Evolutionary conservation across 2,797 vertebrate species (phyloP), one percentile per base, ranked within the genome.

Genomic region (Poecilia gillii): DNA sequence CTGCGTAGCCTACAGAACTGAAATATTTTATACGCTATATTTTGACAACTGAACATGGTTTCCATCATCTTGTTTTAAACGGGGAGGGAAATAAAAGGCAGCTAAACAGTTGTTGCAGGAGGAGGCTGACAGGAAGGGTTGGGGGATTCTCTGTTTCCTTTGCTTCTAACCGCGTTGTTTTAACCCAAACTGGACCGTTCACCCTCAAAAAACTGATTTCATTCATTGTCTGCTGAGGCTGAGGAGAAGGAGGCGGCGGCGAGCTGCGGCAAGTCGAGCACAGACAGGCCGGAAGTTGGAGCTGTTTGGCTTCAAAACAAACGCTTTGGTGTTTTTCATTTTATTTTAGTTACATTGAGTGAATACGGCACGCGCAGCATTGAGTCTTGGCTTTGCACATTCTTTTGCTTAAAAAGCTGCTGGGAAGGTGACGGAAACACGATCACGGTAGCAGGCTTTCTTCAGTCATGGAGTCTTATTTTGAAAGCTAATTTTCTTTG

Each of bases 201-300:
- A 77, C 71, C 43, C 31, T 14, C 31, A 41, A 25, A 14, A 81
- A 88, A 81, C 84, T 82, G 85, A 83, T 85, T 91, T 80, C 92
- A 94, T 94, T 94, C 93, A 93, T 94, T 94, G 93, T 93, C 92
- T 90, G 80, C 8, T 68, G 62, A 85, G 86, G 79, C 7, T 68
- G 62, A 84, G 85, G 79, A 86, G 83, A 86, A 87, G 86, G 84
- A 78, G 87, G 88, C 49, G 88, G 88, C 4, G 78, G 18, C 3
- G 82, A 89, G 87, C 85, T 90, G 88, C 90, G 87, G 79, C 81
- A 91, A 92, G 89, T 81, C 64, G 47, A 74, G 47, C 36, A 75
- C 45, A 76, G n/a, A n/a, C 1, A 77, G 36, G 79, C 87, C 43
- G 89, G 90, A 92, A 90, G 75, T 78, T 1, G 0, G 1, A 46